Evolutionary conservation across 2,888 invertebrate genomes (phyloP), one percentile per base, ranked within the genome.

Genomic region (Papilio elwesi): DNA sequence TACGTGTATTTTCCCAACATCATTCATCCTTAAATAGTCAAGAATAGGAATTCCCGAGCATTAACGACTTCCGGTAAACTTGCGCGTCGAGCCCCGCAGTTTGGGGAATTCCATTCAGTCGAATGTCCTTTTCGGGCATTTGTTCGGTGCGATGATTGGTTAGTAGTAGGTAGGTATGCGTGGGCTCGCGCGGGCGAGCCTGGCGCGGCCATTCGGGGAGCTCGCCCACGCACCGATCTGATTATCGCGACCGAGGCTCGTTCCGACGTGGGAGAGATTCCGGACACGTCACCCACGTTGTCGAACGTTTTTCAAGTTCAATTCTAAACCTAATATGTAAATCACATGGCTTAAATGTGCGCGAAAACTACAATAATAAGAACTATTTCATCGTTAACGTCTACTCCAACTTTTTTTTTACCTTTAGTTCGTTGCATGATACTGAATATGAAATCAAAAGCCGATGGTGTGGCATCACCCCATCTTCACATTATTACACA

Each of bases 141-240:
- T n/a, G n/a, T n/a, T n/a, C n/a, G n/a, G 83, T 83, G 79, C 81
- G 85, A 85, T 80, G 82, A 83, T 82, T 81, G 80, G n/a, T n/a
- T n/a, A n/a, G n/a, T n/a, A n/a, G n/a, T n/a, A 82, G 82, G 84
- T 85, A 85, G 85, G 85, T 84, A 85, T 82, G 77, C 71, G 75
- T 78, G 74, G 79, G 79, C 76, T 86, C 82, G 84, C 87, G 90
- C 78, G 82, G 78, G 80, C 10, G 6, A 81, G 81, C 81, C 83
- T 84, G 85, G 81, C 85, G 82, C 84, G 87, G 83, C 90, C 92
- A 91, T 92, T 91, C 88, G 88, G 85, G 86, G 86, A 85, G 84
- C 81, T 83, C 87, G 82, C 89, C 89, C 87, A 79, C 82, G 81
- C 77, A 74, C 82, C 81, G 81, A 84, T 85, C 87, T 85, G 86